phyloP scores from a whole-genome alignment of 2,888 invertebrate species.

The Campopleginae sp. region DNA sequence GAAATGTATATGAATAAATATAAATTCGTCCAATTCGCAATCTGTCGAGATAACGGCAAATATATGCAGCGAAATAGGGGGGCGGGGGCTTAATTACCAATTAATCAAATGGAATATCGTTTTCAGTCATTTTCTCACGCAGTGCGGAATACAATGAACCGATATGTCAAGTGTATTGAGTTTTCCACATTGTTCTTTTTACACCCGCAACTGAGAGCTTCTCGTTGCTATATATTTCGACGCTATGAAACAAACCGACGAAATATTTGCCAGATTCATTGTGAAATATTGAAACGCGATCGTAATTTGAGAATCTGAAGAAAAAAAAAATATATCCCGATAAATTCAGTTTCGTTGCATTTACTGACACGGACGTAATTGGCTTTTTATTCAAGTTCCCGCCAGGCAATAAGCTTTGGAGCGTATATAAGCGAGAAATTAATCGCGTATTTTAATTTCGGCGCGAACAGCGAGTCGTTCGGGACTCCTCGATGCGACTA shows the following conservation, averaged over 20 bases:
- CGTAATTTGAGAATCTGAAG: background rate
- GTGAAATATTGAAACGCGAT: background rate
- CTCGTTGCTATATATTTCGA: background rate
- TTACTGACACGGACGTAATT: background rate
- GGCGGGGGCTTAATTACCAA: slow-evolving; percentile 44
- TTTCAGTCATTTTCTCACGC: slow-evolving; percentile 29
- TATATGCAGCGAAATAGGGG: slow-evolving; percentile 4
- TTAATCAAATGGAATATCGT: slow-evolving; percentile 47
- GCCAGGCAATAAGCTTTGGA: background rate
- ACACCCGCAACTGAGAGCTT: background rate
- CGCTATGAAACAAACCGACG: background rate
- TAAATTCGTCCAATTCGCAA: background rate
- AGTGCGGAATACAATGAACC: slow-evolving; percentile 50
- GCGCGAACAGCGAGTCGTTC: background rate
- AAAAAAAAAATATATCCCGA: background rate
- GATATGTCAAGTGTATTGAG: background rate
- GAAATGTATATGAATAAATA: background rate
- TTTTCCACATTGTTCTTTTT: background rate
- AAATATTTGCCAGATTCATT: background rate
- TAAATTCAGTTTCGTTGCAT: background rate
- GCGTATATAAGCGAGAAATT: background rate
- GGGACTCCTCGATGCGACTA: background rate
- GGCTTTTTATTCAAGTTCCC: background rate
- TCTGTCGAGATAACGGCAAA: background rate
- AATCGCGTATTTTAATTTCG: background rate